Evolutionary conservation across 2,113 vertebrate genomes (phyloP), one percentile per base, ranked within the genome.

Genomic region (Willisornis vidua): DNA sequence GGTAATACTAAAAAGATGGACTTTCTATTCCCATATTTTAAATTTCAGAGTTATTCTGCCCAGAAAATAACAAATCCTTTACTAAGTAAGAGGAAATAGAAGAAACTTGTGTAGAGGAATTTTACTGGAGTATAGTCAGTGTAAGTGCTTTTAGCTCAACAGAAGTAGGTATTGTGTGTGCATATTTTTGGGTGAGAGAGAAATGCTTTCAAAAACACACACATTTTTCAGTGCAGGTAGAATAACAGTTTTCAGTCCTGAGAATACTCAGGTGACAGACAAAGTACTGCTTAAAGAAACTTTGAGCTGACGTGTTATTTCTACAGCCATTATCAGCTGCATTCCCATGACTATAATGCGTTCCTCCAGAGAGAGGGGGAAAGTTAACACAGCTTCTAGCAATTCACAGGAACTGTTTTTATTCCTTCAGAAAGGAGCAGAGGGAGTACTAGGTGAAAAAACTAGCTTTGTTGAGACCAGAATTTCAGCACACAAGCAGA

Each of bases 251-350:
- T 97, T 94, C 85, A 39, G 78, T 92, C 80, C 73, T 85, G 95
- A 96, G 95, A 96, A 82, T 95, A 85, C 67, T 96, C 93, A 90
- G 88, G 63, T 92, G 90, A 90, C 84, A 97, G 94, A 92, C 89
- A 72, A 95, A 98, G 88, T 96, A 97, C 66, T 94, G 72, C 93
- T 97, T 94, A 96, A 75, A 91, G 94, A 97, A 97, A 97, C 92
- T 97, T 81, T 63, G 70, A 95, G 71, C 90, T 91, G 84, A 97
- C 97, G 93, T 94, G 86, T 87, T 84, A 84, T 97, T 97, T 97
- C 93, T 87, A 96, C 54, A 91, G 71, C 93, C 94, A 94, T 96
- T 97, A 96, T 89, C 95, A 96, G 82, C 84, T 95, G 63, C 72
- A 73, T 65, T 96, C 96, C 92, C 85, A 46, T 75, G 88, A 96